Base-by-base conservation (phyloP, 2,113 vertebrate genomes). In the Urocitellus parryii region DNA sequence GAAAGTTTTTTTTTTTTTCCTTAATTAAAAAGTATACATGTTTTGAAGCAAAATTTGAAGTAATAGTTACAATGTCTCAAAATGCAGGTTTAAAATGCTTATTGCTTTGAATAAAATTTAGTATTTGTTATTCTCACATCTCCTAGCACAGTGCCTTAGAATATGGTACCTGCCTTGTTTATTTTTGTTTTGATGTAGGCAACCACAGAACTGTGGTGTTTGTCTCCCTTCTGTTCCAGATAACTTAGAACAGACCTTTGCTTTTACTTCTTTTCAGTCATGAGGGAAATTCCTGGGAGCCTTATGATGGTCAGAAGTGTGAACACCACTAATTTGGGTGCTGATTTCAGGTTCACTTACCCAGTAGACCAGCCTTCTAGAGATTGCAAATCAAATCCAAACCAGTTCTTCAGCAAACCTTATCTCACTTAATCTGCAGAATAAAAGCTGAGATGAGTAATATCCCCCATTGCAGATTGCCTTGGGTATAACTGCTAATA, bases 41-140 rank as follows among this genome's bases (percentile, higher is more conserved):
- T 93, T 93, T 83, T 85, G 51, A 93, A 80, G 88, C 4, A 90
- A 67, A 93, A 68, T 81, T 72, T 74, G 72, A 86, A 87, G 34
- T 91, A 65, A 48, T 53, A n/a, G 34, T 91, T 94, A 67, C 72
- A n/a, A 65, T 65, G 20, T 51, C 67, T 91, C 42, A 83, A 61
- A 90, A n/a, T 76, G 4, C 4, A 22, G 8, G 10, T 56, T 80
- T 61, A 37, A 79, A 86, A 73, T 74, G 12, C 34, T 27, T 9
- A 18, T 39, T 68, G 29, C 53, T 78, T 91, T 94, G 48, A 27
- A 70, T 87, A 67, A 65, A 88, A 61, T 93, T 53, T 85, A 56
- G 25, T 48, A 10, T 81, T 94, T 74, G 0, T 87, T 82, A 74
- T 32, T 96, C 39, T 90, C 25, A 27, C 53, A 5, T 90, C 25